These are phyloP conservation scores for Hydropsyche betteni DNA, from an alignment of 2,888 invertebrate genomes.

Conservation along the genomic window DNA sequence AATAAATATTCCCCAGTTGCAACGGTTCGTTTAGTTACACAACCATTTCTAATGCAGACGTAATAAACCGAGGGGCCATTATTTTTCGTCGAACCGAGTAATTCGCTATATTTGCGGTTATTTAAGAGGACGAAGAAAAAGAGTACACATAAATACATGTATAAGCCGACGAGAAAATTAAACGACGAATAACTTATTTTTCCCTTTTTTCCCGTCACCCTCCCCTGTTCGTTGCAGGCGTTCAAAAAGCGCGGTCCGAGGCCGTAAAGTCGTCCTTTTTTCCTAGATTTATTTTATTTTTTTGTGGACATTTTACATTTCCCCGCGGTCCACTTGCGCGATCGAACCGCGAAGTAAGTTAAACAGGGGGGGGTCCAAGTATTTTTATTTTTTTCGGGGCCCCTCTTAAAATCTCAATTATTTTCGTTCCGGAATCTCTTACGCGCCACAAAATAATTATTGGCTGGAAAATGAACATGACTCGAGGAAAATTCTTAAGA, in stretches of 20 bases:
- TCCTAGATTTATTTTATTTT: neutral
- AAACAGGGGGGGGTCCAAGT: neutral
- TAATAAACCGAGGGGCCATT: conserved; percentile 6
- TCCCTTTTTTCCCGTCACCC: neutral
- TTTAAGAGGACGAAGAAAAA: neutral
- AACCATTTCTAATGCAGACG: neutral
- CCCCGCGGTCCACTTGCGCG: conserved; percentile 50
- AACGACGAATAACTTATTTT: conserved; percentile 27
- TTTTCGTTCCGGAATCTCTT: conserved; percentile 63
- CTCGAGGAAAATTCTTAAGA: conserved; percentile 55
- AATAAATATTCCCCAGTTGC: conserved; percentile 10
- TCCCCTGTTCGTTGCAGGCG: conserved; percentile 8
- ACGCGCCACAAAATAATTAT: conserved; percentile 69
- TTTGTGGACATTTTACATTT: conserved; percentile 40
- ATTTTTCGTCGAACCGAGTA: conserved; percentile 19
- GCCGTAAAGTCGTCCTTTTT: conserved; percentile 36
- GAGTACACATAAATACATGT: neutral
- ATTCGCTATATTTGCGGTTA: conserved; percentile 20
- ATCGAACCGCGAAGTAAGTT: neutral
- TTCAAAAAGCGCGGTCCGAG: conserved; percentile 36
- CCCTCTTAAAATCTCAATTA: conserved; percentile 55
- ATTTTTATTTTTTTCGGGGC: neutral
- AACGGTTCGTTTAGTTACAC: conserved; percentile 14
- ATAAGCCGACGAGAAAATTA: neutral
- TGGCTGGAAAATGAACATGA: conserved; percentile 65